A percentile compares a stretch with the other conserved stretches of the same genome.
These are phyloP conservation scores for Eulacestoma nigropectus DNA, from an alignment of 2,113 vertebrate species.

Conservation along the genomic window DNA sequence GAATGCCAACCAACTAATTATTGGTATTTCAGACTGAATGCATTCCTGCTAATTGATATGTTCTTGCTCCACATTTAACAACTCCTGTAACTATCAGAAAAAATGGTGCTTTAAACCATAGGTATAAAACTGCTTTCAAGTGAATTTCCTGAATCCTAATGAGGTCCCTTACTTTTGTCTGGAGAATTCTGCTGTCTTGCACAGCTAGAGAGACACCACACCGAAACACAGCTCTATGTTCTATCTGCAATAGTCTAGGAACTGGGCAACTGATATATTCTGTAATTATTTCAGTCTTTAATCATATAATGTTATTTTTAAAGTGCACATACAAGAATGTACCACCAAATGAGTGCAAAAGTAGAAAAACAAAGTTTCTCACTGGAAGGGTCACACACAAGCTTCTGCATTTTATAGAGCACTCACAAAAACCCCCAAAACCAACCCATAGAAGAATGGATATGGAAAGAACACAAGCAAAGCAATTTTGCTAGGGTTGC, in stretches of 20 bases:
- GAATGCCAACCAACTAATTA: constrained; percentile 19
- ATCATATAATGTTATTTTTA: neutral
- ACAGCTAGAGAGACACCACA: neutral
- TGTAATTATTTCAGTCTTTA: neutral
- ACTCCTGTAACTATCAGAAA: neutral
- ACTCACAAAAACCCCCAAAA: neutral
- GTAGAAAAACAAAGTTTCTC: neutral
- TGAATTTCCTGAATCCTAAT: constrained; percentile 25
- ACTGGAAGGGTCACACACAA: neutral
- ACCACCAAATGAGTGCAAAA: neutral
- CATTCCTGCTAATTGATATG: neutral
- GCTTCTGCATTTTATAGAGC: neutral
- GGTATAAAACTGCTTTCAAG: constrained; percentile 23
- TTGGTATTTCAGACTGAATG: constrained; percentile 14
- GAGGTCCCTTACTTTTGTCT: neutral
- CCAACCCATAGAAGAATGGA: neutral
- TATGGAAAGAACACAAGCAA: neutral
- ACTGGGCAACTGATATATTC: neutral
- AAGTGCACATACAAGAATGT: neutral
- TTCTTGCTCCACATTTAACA: constrained; percentile 37
- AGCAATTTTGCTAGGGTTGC: neutral
- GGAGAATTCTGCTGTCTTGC: neutral
- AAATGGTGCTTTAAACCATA: neutral
- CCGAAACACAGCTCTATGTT: neutral
- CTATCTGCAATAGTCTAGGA: neutral